phyloP scores from a whole-genome alignment of 2,888 invertebrate species.

The Brachyopa scutellaris region DNA sequence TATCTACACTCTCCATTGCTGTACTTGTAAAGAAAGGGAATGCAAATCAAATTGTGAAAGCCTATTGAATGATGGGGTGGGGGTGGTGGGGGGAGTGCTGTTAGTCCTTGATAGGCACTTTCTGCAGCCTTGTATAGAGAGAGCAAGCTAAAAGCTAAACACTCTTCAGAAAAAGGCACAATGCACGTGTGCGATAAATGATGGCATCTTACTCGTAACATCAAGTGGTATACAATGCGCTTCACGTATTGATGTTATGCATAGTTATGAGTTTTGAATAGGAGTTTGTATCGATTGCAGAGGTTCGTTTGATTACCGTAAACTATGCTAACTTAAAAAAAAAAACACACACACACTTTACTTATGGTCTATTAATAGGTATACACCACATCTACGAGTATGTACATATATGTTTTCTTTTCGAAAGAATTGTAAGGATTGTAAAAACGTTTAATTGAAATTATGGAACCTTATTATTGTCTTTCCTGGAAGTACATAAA shows the following conservation, averaged over 20 bases:
- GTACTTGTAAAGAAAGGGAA: slow-evolving; percentile 30
- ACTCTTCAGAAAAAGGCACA: slow-evolving; percentile 32
- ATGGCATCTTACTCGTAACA: slow-evolving; percentile 52
- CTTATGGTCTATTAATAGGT: no score
- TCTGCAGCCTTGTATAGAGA: slow-evolving; percentile 11
- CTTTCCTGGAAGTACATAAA: no score
- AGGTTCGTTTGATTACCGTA: slow-evolving; percentile 2
- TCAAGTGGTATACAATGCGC: slow-evolving; percentile 27
- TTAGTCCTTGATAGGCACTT: slow-evolving; percentile 64
- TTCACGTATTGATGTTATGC: slow-evolving; percentile 1
- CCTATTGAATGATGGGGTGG: slow-evolving; percentile 64
- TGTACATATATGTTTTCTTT: no score
- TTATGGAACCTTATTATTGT: no score
- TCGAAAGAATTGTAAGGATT: no score
- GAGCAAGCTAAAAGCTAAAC: slow-evolving; percentile 33
- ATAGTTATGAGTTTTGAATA: slow-evolving; percentile 25
- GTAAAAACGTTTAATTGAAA: no score
- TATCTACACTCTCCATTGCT: slow-evolving; percentile 23
- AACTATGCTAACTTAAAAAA: not conserved
- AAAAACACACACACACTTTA: no score
- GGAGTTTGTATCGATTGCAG: slow-evolving; percentile 7
- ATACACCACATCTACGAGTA: no score
- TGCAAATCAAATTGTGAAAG: slow-evolving; percentile 64
- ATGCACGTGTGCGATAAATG: slow-evolving; percentile 29
- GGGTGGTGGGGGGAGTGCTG: no score